Base-by-base conservation (phyloP, 2,797 vertebrate genomes). In the Arremon aurantiirostris region DNA sequence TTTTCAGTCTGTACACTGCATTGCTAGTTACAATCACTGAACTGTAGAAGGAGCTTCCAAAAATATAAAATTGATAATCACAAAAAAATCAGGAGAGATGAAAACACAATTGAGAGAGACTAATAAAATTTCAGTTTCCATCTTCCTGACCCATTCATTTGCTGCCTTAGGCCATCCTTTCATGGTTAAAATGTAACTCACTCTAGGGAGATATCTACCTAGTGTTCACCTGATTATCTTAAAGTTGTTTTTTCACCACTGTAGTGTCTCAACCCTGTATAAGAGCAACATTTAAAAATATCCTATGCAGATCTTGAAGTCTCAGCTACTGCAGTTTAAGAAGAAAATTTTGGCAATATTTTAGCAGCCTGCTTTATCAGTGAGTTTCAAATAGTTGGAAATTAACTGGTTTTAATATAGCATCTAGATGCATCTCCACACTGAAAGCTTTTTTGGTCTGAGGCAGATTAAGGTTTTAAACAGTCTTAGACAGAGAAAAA, bases 381-480 rank as follows among this genome's bases (percentile, higher is more conserved):
- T 78, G 88, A 63, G 55, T 90, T 95, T 75, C 82, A 92, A 82
- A 75, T 68, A 93, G 34, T 50, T 94, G 52, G 72, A 95, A 89
- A 89, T 65, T 41, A 70, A 83, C 81, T 91, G 69, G 59, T 66
- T 95, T 90, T 55, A 86, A 75, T 88, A 71, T 32, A 89, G 82
- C 57, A 82, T 63, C 83, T 89, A 82, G 84, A 64, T 6, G 2
- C 52, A 69, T 83, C 79, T 95, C 89, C 71, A 93, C 77, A 70
- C 28, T 90, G 39, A 59, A 90, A 90, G 44, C 50, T 92, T 93
- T 92, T 94, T 84, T 91, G 59, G 63, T 84, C 80, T 85, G 85
- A 92, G 82, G 35, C 68, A 94, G 89, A 93, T 92, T 57, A 84
- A 88, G 35, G 39, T 90, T 96, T 78, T 66, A 56, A 86, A 85